These are phyloP conservation scores for Helicoverpa armigera DNA, from an alignment of 1,140 invertebrate genomes.

Conservation along the genomic window DNA sequence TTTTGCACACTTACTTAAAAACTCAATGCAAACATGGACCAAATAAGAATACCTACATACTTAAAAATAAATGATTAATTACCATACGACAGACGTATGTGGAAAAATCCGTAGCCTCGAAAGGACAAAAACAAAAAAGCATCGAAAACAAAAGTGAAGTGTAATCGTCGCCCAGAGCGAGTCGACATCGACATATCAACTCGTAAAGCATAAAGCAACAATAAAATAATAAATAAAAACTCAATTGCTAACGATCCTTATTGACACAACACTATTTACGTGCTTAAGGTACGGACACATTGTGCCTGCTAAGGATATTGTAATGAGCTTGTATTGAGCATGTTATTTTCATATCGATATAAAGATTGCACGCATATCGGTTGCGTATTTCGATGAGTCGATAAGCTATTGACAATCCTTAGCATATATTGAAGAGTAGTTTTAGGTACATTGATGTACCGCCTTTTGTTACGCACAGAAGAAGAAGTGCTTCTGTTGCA, in stretches of 20 bases:
- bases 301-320: neutral
- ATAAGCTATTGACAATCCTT: neutral
- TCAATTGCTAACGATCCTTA: constrained; percentile 73
- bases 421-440: neutral
- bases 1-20: neutral
- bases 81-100: neutral
- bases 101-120: neutral
- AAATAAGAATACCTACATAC: neutral
- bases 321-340: neutral
- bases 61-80: neutral
- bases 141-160: constrained; percentile 26
- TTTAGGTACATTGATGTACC: no score
- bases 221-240: constrained; percentile 22
- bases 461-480: no score
- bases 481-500: no score
- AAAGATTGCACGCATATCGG: no score
- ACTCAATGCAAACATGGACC: neutral
- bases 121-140: constrained; percentile 13
- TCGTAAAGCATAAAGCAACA: constrained; percentile 38
- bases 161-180: constrained; percentile 54
- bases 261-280: constrained; percentile 66
- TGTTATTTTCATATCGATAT: neutral
- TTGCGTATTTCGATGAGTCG: no score
- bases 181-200: constrained; percentile 54
- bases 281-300: constrained; percentile 1